These are phyloP conservation scores for Spondyliosoma cantharus DNA, from an alignment of 2,797 vertebrate genomes.

Conservation along the genomic window DNA sequence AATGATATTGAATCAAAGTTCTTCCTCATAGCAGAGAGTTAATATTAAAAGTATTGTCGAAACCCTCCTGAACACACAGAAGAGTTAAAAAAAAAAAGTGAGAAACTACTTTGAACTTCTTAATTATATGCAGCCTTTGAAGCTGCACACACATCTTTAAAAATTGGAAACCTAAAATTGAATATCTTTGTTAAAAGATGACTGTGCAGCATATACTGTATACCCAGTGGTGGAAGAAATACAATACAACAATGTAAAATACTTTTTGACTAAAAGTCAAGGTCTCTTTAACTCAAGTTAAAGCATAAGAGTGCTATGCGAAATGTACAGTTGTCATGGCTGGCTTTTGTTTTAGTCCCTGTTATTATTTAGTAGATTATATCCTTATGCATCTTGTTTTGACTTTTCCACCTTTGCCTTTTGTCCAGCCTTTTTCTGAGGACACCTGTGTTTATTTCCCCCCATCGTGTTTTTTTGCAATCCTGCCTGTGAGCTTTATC, in stretches of 20 bases:
- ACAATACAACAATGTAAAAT: slow-evolving; percentile 4
- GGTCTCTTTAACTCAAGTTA: neutral
- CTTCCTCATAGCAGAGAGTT: neutral
- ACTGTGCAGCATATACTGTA: too few relatives aligned
- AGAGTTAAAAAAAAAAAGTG: neutral
- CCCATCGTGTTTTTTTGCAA: too few relatives aligned
- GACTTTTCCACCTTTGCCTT: too few relatives aligned
- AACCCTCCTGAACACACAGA: neutral
- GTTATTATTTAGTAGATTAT: too few relatives aligned
- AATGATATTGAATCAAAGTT: neutral
- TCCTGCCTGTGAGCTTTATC: too few relatives aligned
- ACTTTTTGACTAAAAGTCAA: slow-evolving; percentile 1
- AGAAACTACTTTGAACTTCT: slow-evolving; percentile 28
- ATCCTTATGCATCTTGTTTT: too few relatives aligned
- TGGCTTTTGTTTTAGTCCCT: too few relatives aligned
- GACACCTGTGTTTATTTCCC: too few relatives aligned
- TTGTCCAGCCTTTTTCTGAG: too few relatives aligned
- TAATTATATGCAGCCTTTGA: slow-evolving; percentile 33
- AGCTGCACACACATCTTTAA: slow-evolving; percentile 16
- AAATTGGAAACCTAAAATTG: neutral
- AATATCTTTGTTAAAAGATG: too few relatives aligned
- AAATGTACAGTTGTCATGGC: neutral
- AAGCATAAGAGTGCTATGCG: neutral
- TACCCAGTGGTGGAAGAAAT: neutral
- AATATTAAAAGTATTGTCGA: neutral